Evolutionary conservation across 2,888 invertebrate genomes (phyloP).

Genomic region (Habrosyne pyritoides): DNA sequence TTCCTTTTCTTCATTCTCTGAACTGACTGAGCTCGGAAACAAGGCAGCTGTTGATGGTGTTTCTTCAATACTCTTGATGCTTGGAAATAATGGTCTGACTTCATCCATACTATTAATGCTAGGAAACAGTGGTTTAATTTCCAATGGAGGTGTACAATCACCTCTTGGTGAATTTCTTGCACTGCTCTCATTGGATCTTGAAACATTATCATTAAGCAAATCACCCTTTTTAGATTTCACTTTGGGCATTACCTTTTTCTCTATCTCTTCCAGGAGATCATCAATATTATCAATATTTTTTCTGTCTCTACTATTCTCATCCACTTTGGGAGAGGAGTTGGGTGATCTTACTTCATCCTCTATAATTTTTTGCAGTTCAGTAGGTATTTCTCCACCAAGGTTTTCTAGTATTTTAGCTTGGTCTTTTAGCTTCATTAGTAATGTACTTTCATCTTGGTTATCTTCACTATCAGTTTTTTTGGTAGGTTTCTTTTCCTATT

Average conservation of each 20-base stretch:
- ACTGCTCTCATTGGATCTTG: conserved; percentile 41
- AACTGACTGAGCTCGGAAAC: conserved; percentile 44
- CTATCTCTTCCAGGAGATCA: conserved; percentile 70
- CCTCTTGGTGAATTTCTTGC: conserved; percentile 50
- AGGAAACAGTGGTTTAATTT: conserved; percentile 23
- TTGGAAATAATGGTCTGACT: conserved; percentile 53
- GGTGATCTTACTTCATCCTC: conserved; percentile 55
- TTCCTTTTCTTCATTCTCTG: conserved; percentile 35
- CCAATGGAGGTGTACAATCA: conserved; percentile 46
- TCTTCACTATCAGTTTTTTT: conserved; percentile 56
- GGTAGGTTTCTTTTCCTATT: conserved; percentile 38
- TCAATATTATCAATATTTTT: conserved; percentile 52
- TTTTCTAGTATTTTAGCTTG: conserved; percentile 80
- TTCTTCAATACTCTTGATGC: conserved; percentile 46
- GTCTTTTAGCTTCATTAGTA: conserved; percentile 72
- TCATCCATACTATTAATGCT: conserved; percentile 16
- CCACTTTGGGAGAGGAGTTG: conserved; percentile 47
- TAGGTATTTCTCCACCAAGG: conserved; percentile 79
- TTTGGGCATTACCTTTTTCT: conserved; percentile 71
- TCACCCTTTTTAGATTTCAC: conserved; percentile 51
- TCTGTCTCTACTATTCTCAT: conserved; percentile 38
- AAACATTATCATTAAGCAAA: conserved; percentile 40
- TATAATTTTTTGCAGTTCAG: conserved; percentile 74
- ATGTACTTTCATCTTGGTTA: conserved; percentile 61
- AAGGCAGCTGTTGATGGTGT: conserved; percentile 25